Evolutionary conservation across 2,113 vertebrate genomes (phyloP).

Genomic region (Dinomys branickii): DNA sequence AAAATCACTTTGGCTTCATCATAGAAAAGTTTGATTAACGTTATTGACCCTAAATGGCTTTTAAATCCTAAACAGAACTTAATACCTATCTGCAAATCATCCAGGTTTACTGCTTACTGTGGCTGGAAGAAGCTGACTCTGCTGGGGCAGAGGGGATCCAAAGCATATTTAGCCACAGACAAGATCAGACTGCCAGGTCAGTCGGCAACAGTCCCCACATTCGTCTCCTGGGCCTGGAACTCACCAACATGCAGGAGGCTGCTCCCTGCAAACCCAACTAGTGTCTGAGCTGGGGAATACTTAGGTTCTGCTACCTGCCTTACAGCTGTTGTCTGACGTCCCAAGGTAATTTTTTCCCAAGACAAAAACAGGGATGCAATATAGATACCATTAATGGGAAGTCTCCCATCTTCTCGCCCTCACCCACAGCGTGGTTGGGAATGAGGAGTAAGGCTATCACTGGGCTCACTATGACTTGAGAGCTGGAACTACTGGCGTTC

Average conservation of each 20-base stretch:
- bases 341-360: neutral
- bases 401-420: neutral
- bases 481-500: neutral
- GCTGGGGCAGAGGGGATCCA: neutral
- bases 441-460: neutral
- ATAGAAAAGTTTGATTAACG: slow-evolving; percentile 4
- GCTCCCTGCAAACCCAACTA: neutral
- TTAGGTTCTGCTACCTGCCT: neutral
- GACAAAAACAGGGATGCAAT: neutral
- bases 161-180: neutral
- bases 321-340: neutral
- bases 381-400: neutral
- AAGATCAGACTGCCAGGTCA: neutral
- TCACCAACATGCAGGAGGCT: neutral
- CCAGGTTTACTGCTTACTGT: neutral
- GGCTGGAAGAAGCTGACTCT: neutral
- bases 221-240: neutral
- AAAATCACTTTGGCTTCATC: neutral
- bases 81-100: neutral
- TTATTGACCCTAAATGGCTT: neutral
- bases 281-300: neutral
- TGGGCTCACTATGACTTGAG: neutral
- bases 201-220: neutral
- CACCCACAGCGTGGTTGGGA: neutral
- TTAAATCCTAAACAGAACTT: neutral